Evolutionary conservation across 2,113 vertebrate species (phyloP).

Genomic region (Istiophorus platypterus): DNA sequence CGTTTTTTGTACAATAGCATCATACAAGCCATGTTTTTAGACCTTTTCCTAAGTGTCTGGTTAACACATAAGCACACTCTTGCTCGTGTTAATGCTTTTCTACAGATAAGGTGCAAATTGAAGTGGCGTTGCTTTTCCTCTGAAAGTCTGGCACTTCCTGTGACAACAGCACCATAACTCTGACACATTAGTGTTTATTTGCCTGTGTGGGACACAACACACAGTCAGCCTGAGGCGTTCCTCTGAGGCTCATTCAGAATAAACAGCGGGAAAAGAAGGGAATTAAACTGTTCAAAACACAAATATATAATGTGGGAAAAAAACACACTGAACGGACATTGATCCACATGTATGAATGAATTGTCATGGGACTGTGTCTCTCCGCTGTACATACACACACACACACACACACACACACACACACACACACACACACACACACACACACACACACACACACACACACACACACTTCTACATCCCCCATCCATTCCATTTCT

Average conservation of each 20-base stretch:
- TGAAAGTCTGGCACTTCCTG: constrained; percentile 70
- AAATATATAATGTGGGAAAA: constrained; percentile 27
- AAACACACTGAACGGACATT: not conserved
- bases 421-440: constrained; percentile 1
- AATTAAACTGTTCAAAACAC: constrained; percentile 15
- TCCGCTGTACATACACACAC: not conserved
- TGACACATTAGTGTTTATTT: constrained; percentile 75
- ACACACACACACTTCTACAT: not conserved
- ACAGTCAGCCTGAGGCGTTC: constrained; percentile 27
- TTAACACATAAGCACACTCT: constrained; percentile 48
- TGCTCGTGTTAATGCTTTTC: constrained; percentile 57
- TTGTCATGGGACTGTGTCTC: constrained; percentile 3
- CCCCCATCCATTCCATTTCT: constrained; percentile 23
- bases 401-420: not conserved
- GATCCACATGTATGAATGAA: constrained; percentile 15
- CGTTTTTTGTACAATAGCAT: constrained; percentile 8
- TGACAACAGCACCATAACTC: constrained; percentile 47
- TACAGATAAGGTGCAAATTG: constrained; percentile 76
- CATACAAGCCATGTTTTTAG: constrained; percentile 17
- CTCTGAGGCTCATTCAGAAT: not conserved
- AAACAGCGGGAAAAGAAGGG: not conserved
- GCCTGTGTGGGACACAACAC: constrained; percentile 41
- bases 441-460: constrained; percentile 3
- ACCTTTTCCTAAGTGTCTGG: constrained; percentile 29
- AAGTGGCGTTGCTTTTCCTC: constrained; percentile 49